Evolutionary conservation across 2,113 vertebrate genomes (phyloP), one percentile per base, ranked within the genome.

Genomic region (Dunckerocampus dactyliophorus): DNA sequence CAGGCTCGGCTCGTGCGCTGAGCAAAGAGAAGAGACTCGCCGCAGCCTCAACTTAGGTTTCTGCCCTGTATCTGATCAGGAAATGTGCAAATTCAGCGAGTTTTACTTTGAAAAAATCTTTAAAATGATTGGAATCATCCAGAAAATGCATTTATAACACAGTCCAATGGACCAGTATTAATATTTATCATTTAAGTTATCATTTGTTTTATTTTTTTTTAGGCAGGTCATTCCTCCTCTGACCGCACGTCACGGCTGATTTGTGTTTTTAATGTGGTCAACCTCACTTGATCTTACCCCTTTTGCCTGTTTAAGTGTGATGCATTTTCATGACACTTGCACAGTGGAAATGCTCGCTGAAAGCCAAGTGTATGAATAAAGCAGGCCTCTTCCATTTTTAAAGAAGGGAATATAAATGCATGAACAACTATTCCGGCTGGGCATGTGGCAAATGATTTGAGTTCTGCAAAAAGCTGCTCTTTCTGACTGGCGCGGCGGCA

Each of bases 281-380:
- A 43, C 56, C 17, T 53, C 16, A 34, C 24, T 53, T 31, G 15
- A 28, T 69, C 72, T 63, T 75, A 72, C 71, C 74, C 58, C 65
- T 67, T 43, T 60, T 68, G 64, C 71, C 77, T 76, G 55, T 75
- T 82, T 68, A 74, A 78, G 67, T 80, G 74, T 81, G 72, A 83
- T 71, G 86, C 80, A 72, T 76, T 82, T 76, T 80, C 80, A 69
- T 78, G 65, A 68, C 80, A 69, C 80, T 80, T 13, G 39, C 72
- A 57, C 72, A 77, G 76, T 66, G 69, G 68, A 71, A 73, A 73
- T 76, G 72, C 83, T 79, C 78, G 82, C 79, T 76, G 76, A 84
- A 84, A 87, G 64, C 77, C 65, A 69, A 75, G 76, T 66, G 75
- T 77, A 75, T 81, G 83, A 88, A 90, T 89, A 87, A 88, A 65